These are phyloP conservation scores for Engraulis encrasicolus DNA, from an alignment of 2,113 vertebrate species.

Conservation along the genomic window DNA sequence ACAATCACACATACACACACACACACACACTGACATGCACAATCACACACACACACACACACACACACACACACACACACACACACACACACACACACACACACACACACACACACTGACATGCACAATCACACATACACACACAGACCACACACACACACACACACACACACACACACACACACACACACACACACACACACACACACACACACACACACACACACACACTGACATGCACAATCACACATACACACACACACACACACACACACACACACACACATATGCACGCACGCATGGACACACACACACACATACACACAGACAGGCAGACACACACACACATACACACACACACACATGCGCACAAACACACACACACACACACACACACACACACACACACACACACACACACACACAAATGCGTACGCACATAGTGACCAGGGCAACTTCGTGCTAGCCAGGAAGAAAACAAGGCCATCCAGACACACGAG, in stretches of 20 bases:
- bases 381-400: background rate
- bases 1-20: constrained; percentile 31
- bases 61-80: constrained; percentile 23
- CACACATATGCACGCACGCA: too few species aligned
- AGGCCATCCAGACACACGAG: constrained; percentile 17
- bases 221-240: too few species aligned
- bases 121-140: too few species aligned
- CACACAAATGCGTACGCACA: background rate
- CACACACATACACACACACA: too few species aligned
- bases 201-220: constrained; percentile 38
- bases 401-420: constrained; percentile 11
- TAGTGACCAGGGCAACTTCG: background rate
- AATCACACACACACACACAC: constrained; percentile 61
- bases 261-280: constrained; percentile 9
- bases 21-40: too few species aligned
- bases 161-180: constrained; percentile 52
- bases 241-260: too few species aligned
- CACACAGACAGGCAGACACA: too few species aligned
- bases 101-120: constrained; percentile 22
- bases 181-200: constrained; percentile 71
- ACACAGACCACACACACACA: constrained; percentile 55
- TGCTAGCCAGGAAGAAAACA: background rate
- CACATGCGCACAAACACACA: too few species aligned
- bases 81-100: constrained; percentile 35
- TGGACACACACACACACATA: too few species aligned